Percentiles rank a stretch among this genome's conserved stretches.
Conservation (phyloP, 2,113 vertebrate genomes). For the Serilophus lunatus region DNA sequence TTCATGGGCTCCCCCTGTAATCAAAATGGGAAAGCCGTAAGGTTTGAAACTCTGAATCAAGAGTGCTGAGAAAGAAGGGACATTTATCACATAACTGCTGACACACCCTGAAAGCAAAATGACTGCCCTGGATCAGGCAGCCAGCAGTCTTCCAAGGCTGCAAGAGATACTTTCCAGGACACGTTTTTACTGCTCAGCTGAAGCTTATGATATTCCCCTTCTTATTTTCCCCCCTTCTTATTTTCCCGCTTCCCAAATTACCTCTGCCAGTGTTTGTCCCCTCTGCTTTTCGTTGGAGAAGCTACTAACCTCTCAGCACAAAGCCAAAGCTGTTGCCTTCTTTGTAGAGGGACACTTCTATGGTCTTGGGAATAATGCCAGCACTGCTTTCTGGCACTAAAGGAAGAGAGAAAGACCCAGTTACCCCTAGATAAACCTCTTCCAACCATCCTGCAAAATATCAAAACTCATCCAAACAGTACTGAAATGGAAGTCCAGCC, state of each 20-base stretch:
- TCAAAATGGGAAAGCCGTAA: neutral
- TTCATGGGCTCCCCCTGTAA: constrained; percentile 92
- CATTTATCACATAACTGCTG: neutral
- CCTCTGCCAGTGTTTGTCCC: neutral
- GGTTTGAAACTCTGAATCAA: neutral
- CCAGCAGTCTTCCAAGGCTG: neutral
- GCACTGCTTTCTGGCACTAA: constrained; percentile 85
- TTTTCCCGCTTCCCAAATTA: neutral
- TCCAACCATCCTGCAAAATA: neutral
- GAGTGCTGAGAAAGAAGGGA: neutral
- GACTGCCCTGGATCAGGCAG: neutral
- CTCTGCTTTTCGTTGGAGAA: neutral
- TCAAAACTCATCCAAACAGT: neutral
- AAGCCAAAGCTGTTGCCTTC: constrained; percentile 98
- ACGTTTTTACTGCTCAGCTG: neutral
- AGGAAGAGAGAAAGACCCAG: neutral
- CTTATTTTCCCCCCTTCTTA: neutral
- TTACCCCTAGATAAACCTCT: neutral
- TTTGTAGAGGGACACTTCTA: constrained; percentile 91
- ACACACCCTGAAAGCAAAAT: neutral
- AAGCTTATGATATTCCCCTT: neutral
- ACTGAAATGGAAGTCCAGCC: neutral
- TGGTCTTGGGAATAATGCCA: constrained; percentile 88
- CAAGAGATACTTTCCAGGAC: neutral
- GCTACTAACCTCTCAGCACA: constrained; percentile 88